These are phyloP conservation scores for Caenorhabditis inopinata DNA, from an alignment of 1,140 invertebrate genomes.

Conservation along the genomic window DNA sequence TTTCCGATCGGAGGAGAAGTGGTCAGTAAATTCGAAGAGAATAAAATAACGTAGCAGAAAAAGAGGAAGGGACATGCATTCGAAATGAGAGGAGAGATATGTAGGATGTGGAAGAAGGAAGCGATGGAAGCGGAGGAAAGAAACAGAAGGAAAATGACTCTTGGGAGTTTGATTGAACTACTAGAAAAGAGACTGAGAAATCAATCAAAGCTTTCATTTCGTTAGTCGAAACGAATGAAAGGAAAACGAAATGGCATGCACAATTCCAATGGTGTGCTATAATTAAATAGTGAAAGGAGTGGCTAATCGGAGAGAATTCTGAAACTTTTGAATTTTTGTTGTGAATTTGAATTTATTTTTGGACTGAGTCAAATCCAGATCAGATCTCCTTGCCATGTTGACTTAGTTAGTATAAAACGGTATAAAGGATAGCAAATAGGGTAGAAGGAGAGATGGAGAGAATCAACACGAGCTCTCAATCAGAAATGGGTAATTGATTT, in stretches of 20 bases:
- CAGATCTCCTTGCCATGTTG: too few species aligned
- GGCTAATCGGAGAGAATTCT: neutral
- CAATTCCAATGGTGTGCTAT: neutral
- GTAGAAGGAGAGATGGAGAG: too few species aligned
- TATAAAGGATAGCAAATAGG: too few species aligned
- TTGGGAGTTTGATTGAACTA: constrained; percentile 30
- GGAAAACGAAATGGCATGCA: neutral
- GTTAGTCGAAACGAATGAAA: constrained; percentile 20
- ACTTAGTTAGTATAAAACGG: too few species aligned
- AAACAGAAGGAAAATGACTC: neutral
- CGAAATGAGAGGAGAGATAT: constrained; percentile 23
- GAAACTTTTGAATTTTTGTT: too few species aligned
- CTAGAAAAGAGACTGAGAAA: constrained; percentile 6
- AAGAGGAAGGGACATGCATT: constrained; percentile 14
- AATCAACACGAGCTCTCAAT: too few species aligned
- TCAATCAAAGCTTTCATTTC: constrained; percentile 32
- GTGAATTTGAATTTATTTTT: too few species aligned
- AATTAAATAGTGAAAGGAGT: constrained; percentile 19
- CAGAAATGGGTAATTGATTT: too few species aligned
- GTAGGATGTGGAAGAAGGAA: neutral
- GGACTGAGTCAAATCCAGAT: too few species aligned
- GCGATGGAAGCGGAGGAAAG: neutral
- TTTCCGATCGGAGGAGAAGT: neutral
- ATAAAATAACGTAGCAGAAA: neutral
- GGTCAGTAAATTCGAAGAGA: neutral